Conservation (phyloP, 2,888 invertebrate species). For the Erpobdella octoculata region DNA sequence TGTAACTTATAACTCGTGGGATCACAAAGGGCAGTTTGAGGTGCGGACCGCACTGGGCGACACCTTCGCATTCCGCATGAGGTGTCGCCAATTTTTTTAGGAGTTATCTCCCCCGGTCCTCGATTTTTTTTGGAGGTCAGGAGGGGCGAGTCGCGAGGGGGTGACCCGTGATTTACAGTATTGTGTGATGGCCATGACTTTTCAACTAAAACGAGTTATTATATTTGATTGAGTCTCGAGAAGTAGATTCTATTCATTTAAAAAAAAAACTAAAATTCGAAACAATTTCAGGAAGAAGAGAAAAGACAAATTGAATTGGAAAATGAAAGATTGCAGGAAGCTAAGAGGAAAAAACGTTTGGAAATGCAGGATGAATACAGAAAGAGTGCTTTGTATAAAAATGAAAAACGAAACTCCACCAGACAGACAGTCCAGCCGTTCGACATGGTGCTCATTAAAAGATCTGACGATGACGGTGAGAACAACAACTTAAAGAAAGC, state of each 20-base stretch:
- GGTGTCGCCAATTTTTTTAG: too few relatives aligned
- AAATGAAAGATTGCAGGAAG: slow-evolving; percentile 45
- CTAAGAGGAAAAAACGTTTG: slow-evolving; percentile 40
- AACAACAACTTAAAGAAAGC: not conserved
- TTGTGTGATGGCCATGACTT: too few relatives aligned
- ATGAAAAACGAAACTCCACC: slow-evolving; percentile 37
- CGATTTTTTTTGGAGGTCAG: too few relatives aligned
- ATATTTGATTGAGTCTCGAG: not conserved
- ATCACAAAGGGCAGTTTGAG: too few relatives aligned
- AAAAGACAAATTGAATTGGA: slow-evolving; percentile 47
- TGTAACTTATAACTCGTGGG: too few relatives aligned
- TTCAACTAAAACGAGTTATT: too few relatives aligned
- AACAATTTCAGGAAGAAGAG: slow-evolving; percentile 44
- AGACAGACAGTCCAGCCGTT: not conserved
- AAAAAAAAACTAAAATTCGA: not conserved
- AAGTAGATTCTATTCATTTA: too few relatives aligned
- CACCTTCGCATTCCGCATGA: too few relatives aligned
- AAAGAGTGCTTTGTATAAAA: slow-evolving; percentile 41
- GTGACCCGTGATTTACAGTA: too few relatives aligned
- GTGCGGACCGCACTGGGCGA: too few relatives aligned
- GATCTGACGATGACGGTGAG: not conserved
- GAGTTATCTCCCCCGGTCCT: too few relatives aligned
- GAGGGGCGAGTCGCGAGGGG: too few relatives aligned
- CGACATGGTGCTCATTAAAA: slow-evolving; percentile 13
- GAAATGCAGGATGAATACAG: not conserved